Evolutionary conservation across 2,797 vertebrate genomes (phyloP), one percentile per base, ranked within the genome.

Genomic region (Chrysocyon brachyurus): DNA sequence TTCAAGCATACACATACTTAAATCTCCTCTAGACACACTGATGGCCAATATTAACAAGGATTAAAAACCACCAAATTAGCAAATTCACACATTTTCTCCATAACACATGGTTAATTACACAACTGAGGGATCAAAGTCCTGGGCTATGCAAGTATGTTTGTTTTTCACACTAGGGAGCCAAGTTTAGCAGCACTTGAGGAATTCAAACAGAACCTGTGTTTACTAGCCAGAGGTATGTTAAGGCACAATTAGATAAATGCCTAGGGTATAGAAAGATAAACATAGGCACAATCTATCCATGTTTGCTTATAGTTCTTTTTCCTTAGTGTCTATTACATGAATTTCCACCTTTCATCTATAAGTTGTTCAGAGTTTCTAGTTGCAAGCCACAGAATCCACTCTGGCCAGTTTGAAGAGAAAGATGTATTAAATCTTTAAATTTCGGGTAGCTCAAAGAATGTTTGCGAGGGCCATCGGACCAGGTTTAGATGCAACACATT

Each of bases 201-300:
- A 96, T 96, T 97, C 87, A 97, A 93, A 93, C 40, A 96, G 83
- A 96, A 90, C 73, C 57, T 66, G 63, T 72, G 72, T 92, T 96
- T 89, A 95, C 57, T 92, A 96, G 56, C 33, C 87, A 61, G 46
- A 94, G n/a, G 75, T 64, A 92, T 72, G n/a, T 40, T 90, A 94
- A 84, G n/a, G 57, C 72, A 52, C 40, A 81, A 87, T 95, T 90
- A 94, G 94, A 90, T 75, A 94, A 79, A 90, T 70, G 63, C 21
- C 9, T 40, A 77, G 21, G 24, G 70, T 92, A 68, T 86, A 86
- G 85, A 78, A 97, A 87, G 81, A 96, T 57, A 93, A 94, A 54
- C 33, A 70, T 14, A 83, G 64, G 72, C 22, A 93, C 49, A 91
- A 86, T 57, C 9, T 52, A 94, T 87, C 40, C 14, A 49, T n/a